Percentiles rank a stretch among this genome's conserved stretches.
phyloP scores from a whole-genome alignment of 2,888 invertebrate genomes.

The Anorthoa munda region DNA sequence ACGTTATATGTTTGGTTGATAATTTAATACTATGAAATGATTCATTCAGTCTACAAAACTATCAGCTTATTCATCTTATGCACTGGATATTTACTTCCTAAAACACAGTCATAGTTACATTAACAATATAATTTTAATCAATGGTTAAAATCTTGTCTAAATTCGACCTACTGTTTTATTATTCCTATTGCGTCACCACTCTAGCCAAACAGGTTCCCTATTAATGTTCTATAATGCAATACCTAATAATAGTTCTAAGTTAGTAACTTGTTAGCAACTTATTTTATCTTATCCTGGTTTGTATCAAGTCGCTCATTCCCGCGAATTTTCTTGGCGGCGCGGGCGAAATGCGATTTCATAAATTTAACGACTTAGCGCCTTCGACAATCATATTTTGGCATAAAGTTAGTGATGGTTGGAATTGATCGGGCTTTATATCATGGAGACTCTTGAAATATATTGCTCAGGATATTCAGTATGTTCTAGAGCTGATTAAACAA shows the following conservation, averaged over 20 bases:
- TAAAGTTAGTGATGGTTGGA: not conserved
- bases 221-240: constrained; percentile 60
- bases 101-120: not conserved
- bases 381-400: constrained; percentile 23
- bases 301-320: constrained; percentile 51
- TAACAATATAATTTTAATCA: constrained; percentile 33
- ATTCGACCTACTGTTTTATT: constrained; percentile 40
- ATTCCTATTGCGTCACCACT: constrained; percentile 41
- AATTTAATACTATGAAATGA: not conserved
- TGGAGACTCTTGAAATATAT: not conserved
- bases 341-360: constrained; percentile 15
- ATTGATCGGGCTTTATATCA: not conserved
- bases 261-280: constrained; percentile 69
- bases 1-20: not conserved
- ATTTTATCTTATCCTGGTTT: constrained; percentile 66
- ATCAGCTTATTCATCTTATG: constrained; percentile 6
- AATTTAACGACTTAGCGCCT: constrained; percentile 38
- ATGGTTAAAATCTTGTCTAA: constrained; percentile 16
- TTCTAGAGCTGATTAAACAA: not conserved
- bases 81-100: constrained; percentile 9
- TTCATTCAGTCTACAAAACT: constrained; percentile 3
- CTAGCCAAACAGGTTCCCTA: constrained; percentile 57
- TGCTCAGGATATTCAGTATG: not conserved
- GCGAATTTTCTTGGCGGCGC: constrained; percentile 29
- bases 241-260: constrained; percentile 65